Evolutionary conservation across 92 coral and sea anemone species (phyloP), one percentile per base, ranked within the genome.

Genomic region (Epizoanthus fatuus): DNA sequence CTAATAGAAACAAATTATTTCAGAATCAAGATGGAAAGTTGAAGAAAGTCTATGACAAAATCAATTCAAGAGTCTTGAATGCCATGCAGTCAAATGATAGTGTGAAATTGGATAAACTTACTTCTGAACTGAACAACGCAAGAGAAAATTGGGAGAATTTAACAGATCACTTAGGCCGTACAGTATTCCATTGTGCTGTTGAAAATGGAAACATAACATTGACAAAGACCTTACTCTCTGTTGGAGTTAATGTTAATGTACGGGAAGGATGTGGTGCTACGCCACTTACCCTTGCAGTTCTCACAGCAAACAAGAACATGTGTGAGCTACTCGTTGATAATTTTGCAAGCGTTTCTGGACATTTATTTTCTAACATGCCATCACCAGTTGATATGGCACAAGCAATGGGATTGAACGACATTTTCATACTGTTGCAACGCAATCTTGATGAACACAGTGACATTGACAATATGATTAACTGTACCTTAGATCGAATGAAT

Each of bases 231-330:
- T 54, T 88, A 6, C 58, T 88, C 44, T 79, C 92, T 12, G 59
- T 71, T 49, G 90, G 88, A 51, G 79, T 62, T 19, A 58, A 89
- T 62, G 56, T 69, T 19, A 89, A 89, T 32, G 42, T 54, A 14
- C 63, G 76, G 65, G 92, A 88, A 56, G 88, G 92, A 47, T 84
- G 92, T 67, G 89, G 92, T 25, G 79, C 86, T 3, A 65, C 87
- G 7, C 89, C 92, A 16, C 78, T 84, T 44, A 62, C 81, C 16
- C 80, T 89, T 66, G 89, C 92, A 3, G 92, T 89, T 2, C 37
- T 89, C 44, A 64, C 29, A 25, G 89, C 54, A 32, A 72, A 12
- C 74, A 29, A 29, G 35, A 1, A 29, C 35, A 29, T 29, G 35
- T 29, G 35, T 29, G 35, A 29, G 35, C 35, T 89, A 1, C 49